Evolutionary conservation across 2,797 vertebrate species (phyloP).

Genomic region (Anguilla marmorata): DNA sequence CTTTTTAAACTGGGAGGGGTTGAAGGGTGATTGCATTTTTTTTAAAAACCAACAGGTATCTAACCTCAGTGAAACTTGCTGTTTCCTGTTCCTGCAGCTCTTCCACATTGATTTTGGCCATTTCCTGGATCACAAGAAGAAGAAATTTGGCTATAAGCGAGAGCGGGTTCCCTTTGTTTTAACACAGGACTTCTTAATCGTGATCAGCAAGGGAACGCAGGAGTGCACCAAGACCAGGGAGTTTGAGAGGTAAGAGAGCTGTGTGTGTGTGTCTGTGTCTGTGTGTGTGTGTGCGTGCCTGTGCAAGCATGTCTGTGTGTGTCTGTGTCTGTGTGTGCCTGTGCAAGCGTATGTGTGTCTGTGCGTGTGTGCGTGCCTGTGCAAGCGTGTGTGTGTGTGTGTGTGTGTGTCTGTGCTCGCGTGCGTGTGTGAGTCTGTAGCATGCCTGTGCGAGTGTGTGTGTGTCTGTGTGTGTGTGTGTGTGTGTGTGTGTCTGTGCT

Average conservation of each 20-base stretch:
- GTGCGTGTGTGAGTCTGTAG: too few species aligned
- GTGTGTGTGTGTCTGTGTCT: neutral
- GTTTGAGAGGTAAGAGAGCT: constrained; percentile 71
- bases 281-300: neutral
- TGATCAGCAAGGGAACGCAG: constrained; percentile 82
- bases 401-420: neutral
- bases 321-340: neutral
- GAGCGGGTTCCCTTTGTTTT: constrained; percentile 81
- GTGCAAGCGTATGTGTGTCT: neutral
- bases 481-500: neutral
- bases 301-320: neutral
- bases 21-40: neutral
- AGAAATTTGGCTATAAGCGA: constrained; percentile 82
- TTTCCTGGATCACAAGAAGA: constrained; percentile 83
- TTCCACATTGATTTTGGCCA: constrained; percentile 84
- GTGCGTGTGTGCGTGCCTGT: neutral
- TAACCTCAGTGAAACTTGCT: neutral
- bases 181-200: constrained; percentile 81
- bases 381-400: neutral
- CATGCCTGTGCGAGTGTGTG: neutral
- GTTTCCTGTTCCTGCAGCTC: constrained; percentile 61
- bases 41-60: neutral
- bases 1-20: neutral
- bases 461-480: neutral
- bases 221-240: constrained; percentile 82